Conservation (phyloP, 1,140 invertebrate species). For the Mya arenaria region DNA sequence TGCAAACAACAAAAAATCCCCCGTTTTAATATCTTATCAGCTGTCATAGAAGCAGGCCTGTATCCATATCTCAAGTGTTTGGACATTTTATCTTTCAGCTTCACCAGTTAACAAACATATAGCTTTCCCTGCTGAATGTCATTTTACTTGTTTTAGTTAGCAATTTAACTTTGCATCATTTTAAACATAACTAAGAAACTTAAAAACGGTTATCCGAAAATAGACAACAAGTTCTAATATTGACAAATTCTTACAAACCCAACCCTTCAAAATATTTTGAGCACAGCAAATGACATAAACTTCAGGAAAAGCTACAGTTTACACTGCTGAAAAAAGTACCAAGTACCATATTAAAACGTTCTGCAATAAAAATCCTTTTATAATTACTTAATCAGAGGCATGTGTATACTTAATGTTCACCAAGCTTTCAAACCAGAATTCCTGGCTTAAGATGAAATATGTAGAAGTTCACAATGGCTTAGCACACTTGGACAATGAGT, state of each 20-base stretch:
- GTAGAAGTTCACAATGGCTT: neutral
- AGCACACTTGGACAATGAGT: neutral
- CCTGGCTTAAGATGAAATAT: constrained; percentile 13
- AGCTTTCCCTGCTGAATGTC: constrained; percentile 16
- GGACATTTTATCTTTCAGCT: constrained; percentile 29
- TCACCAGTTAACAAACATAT: constrained; percentile 27
- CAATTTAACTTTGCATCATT: no score
- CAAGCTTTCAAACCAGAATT: no score
- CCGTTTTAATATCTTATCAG: neutral
- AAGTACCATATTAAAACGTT: constrained; percentile 13
- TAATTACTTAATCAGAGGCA: constrained; percentile 35
- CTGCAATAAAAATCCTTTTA: constrained; percentile 50
- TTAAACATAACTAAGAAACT: no score
- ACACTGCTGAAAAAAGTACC: constrained; percentile 25
- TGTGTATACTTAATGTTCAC: constrained; percentile 54
- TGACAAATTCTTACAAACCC: no score
- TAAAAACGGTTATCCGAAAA: no score
- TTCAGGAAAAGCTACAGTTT: constrained; percentile 27
- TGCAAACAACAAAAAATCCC: constrained; percentile 9
- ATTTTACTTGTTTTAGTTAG: no score
- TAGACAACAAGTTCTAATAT: no score
- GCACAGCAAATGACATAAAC: neutral
- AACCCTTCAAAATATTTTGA: no score
- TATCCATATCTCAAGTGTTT: constrained; percentile 54
- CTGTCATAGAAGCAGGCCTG: constrained; percentile 53